A percentile compares a stretch with the other conserved stretches of the same genome.
Conservation (phyloP, 2,888 invertebrate species). For the Eustalomyia histrio region DNA sequence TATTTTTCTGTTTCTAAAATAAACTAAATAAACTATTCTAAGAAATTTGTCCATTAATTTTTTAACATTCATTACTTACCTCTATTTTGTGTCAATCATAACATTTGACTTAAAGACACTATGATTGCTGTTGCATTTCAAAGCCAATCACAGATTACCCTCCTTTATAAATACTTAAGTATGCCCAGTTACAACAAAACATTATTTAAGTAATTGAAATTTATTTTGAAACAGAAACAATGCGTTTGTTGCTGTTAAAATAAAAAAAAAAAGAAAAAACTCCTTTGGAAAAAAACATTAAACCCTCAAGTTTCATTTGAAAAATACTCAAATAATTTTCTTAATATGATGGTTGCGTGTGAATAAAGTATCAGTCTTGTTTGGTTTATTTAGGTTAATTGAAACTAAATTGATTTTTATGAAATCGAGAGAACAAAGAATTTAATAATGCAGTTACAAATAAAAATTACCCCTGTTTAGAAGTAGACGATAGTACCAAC, state of each 20-base stretch:
- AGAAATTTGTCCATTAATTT: conserved; percentile 36
- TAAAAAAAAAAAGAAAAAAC: not conserved
- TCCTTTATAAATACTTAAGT: not conserved
- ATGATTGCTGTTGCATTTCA: not conserved
- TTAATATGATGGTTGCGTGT: conserved; percentile 61
- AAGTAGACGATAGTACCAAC: not conserved
- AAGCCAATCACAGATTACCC: conserved; percentile 26
- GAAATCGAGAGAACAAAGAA: conserved; percentile 34
- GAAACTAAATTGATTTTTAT: conserved; percentile 65
- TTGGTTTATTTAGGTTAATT: conserved; percentile 62
- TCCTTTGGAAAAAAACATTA: conserved; percentile 20
- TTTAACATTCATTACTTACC: conserved; percentile 31
- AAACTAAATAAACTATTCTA: no score
- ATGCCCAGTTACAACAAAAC: not conserved
- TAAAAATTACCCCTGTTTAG: conserved; percentile 1
- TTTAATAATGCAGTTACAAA: conserved; percentile 16
- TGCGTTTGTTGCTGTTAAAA: not conserved
- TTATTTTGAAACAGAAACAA: not conserved
- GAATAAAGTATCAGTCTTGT: conserved; percentile 60
- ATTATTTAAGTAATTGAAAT: conserved; percentile 32
- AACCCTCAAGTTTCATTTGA: conserved; percentile 46
- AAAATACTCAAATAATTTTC: not conserved
- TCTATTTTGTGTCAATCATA: conserved; percentile 43
- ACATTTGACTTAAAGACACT: conserved; percentile 42
- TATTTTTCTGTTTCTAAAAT: no score